phyloP scores from a whole-genome alignment of 2,113 vertebrate species.

The Pogonocichla stellata region DNA sequence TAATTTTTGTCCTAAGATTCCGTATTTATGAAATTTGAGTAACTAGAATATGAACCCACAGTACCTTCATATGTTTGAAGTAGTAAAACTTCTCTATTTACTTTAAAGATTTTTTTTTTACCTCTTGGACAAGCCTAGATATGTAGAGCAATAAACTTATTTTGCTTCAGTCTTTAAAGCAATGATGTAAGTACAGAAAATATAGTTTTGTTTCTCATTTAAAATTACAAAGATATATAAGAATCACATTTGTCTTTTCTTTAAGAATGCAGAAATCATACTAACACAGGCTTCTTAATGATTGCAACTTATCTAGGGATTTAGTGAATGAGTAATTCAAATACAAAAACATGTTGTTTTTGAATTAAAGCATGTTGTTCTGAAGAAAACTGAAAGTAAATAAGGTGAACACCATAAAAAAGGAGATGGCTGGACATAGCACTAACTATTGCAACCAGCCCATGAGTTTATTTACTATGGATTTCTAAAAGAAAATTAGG shows the following conservation, averaged over 20 bases:
- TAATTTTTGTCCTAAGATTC: not conserved
- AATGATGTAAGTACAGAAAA: not conserved
- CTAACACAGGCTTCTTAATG: not conserved
- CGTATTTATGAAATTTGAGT: not conserved
- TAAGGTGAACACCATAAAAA: not conserved
- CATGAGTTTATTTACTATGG: not conserved
- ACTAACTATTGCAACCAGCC: not conserved
- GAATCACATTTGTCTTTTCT: not conserved
- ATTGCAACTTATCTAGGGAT: not conserved
- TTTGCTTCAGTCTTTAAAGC: not conserved
- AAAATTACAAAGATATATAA: not conserved
- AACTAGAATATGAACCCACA: not conserved
- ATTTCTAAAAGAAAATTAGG: not conserved
- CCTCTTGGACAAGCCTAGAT: not conserved
- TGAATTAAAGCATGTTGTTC: not conserved
- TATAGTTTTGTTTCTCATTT: not conserved
- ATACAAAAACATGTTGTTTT: not conserved
- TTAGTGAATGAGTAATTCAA: not conserved
- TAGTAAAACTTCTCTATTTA: not conserved
- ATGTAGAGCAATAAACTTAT: not conserved
- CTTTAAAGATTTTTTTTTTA: not conserved
- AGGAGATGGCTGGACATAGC: not conserved
- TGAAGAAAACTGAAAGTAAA: not conserved
- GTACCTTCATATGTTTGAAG: not conserved
- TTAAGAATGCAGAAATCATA: not conserved